Conservation (phyloP, 2,797 vertebrate genomes). For the Phoeniculus purpureus region DNA sequence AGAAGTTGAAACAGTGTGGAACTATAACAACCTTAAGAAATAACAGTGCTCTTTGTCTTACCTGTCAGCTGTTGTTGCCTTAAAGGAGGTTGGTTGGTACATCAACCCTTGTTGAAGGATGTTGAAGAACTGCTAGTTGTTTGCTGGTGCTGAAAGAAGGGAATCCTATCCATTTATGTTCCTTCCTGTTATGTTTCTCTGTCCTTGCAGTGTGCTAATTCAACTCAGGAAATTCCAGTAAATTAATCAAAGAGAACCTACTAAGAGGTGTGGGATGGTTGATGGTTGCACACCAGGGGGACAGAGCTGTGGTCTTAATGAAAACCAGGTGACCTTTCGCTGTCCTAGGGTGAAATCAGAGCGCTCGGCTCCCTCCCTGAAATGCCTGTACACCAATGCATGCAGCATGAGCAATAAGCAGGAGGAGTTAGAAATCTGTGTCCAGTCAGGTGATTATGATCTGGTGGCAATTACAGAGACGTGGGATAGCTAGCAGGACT, state of each 20-base stretch:
- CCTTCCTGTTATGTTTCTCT: not conserved
- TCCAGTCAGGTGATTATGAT: no score
- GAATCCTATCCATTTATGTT: not conserved
- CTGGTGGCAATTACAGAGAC: no score
- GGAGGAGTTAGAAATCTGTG: no score
- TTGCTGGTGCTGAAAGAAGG: not conserved
- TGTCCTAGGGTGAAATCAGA: no score
- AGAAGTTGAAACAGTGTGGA: not conserved
- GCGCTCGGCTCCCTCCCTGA: no score
- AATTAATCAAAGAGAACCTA: not conserved
- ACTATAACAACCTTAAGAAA: not conserved
- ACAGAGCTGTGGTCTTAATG: no score
- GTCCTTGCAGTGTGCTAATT: not conserved
- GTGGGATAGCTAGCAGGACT: no score
- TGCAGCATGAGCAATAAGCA: no score
- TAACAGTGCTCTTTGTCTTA: not conserved
- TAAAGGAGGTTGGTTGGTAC: not conserved
- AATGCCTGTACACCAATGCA: no score
- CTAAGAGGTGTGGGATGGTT: not conserved
- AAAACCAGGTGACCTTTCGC: no score
- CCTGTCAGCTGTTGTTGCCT: not conserved
- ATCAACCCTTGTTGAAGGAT: not conserved
- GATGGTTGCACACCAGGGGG: no score
- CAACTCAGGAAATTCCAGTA: not conserved
- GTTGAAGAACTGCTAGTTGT: not conserved